Conservation (phyloP, 1,140 invertebrate genomes). For the Olivierus martensii region DNA sequence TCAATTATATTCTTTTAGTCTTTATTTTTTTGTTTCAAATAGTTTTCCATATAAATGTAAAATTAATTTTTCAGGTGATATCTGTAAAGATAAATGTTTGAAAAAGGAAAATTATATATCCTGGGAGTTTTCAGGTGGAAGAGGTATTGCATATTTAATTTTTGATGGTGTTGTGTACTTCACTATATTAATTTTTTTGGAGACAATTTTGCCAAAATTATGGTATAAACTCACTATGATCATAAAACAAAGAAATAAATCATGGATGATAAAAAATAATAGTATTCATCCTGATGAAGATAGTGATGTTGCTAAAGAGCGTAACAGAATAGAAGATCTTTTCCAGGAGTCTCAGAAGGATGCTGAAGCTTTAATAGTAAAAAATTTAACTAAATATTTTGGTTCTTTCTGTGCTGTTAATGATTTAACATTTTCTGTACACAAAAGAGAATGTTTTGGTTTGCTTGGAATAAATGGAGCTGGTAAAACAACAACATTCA, state of each 20-base stretch:
- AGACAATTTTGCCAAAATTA: background rate
- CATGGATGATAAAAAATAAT: no score
- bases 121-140: constrained; percentile 1
- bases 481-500: constrained; percentile 79
- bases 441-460: constrained; percentile 68
- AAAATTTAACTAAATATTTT: constrained; percentile 14
- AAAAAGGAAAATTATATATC: background rate
- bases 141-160: constrained; percentile 7
- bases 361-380: constrained; percentile 14
- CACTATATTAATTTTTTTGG: constrained; percentile 8
- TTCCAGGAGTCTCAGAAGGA: background rate
- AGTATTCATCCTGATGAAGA: background rate
- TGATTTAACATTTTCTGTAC: constrained; percentile 50
- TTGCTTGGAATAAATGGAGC: constrained; percentile 68
- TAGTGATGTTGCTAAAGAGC: constrained; percentile 4
- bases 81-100: constrained; percentile 4
- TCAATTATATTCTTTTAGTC: no score
- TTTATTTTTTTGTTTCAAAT: no score
- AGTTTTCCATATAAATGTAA: no score
- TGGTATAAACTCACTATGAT: no score
- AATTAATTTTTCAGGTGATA: background rate
- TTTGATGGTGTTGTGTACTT: constrained; percentile 14
- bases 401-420: constrained; percentile 43
- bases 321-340: background rate
- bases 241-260: no score